Base-by-base conservation (phyloP, 2,113 vertebrate species). In the Bombycilla garrulus region DNA sequence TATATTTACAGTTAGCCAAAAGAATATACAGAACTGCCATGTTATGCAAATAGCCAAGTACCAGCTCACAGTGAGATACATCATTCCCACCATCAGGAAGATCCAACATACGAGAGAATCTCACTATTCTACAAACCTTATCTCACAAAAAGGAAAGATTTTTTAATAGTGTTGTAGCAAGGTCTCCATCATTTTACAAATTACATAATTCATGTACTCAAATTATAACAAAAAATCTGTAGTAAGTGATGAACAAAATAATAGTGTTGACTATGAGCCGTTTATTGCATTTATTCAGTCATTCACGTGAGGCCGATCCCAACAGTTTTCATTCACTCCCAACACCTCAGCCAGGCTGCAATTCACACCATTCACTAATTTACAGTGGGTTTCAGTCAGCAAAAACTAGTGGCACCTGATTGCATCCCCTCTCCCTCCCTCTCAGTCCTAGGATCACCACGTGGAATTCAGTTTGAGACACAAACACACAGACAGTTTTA, bases 1-100 rank as follows among this genome's bases (percentile, higher is more conserved):
- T 79, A 97, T 97, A 98, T 97, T 97, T 98, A 98, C 98, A 98
- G 78, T 97, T 93, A 97, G 94, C 96, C 96, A 96, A 97, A 96
- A 96, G 95, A 96, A 96, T 95, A 95, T 96, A 97, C 83, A 98
- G 96, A 97, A 97, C 97, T 97, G 97, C 97, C 93, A 72, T 96
- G 96, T 94, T 91, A 90, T 79, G 96, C 87, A 97, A 97, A 97
- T 96, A 96, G 88, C 92, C 62, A 77, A 96, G 94, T 96, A 97
- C 96, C 90, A 94, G 96, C 61, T 96, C 97, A 97, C 96, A 97
- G 97, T 97, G 97, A 98, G 97, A 97, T 96, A 96, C 90, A 95
- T 45, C 12, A 97, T 96, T 96, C 96, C 97, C 97, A 96, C 95
- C 97, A 90, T 96, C 78, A 97, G 97, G 95, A 97, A 94, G 95